Conservation (phyloP, 2,113 vertebrate genomes). For the Pagrus major region DNA sequence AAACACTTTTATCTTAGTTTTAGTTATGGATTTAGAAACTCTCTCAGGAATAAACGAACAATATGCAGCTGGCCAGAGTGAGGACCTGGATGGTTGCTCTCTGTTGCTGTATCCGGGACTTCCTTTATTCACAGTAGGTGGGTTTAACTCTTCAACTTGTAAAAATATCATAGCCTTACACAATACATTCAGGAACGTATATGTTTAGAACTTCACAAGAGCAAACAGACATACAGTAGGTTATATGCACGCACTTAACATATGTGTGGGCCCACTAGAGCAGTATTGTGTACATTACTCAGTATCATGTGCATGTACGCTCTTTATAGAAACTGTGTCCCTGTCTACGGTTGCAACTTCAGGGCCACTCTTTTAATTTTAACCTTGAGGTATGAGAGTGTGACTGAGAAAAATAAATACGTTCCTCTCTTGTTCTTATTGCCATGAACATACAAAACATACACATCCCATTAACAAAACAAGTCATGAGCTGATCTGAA, state of each 20-base stretch:
- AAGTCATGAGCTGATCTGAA: not conserved
- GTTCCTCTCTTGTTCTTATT: not conserved
- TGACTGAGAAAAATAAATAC: not conserved
- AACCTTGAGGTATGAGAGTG: not conserved
- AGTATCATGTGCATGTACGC: not conserved
- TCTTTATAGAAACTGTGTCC: not conserved
- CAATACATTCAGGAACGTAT: constrained; percentile 13
- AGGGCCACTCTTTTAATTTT: not conserved
- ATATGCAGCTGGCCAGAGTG: constrained; percentile 67
- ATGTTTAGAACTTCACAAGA: not conserved
- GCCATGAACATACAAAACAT: not conserved
- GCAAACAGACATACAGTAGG: not conserved
- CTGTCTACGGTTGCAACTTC: not conserved
- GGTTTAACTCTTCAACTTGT: constrained; percentile 49
- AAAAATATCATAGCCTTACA: constrained; percentile 46
- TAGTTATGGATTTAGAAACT: constrained; percentile 74
- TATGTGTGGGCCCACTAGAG: no score
- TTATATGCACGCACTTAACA: not conserved
- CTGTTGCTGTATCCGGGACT: constrained; percentile 49
- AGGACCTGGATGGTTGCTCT: constrained; percentile 44
- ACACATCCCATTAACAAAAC: not conserved
- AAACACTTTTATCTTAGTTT: constrained; percentile 80
- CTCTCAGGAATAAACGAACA: constrained; percentile 69
- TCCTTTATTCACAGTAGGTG: constrained; percentile 68
- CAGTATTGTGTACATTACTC: not conserved